These are phyloP conservation scores for Lacanobia oleracea DNA, from an alignment of 2,888 invertebrate genomes.

Conservation along the genomic window DNA sequence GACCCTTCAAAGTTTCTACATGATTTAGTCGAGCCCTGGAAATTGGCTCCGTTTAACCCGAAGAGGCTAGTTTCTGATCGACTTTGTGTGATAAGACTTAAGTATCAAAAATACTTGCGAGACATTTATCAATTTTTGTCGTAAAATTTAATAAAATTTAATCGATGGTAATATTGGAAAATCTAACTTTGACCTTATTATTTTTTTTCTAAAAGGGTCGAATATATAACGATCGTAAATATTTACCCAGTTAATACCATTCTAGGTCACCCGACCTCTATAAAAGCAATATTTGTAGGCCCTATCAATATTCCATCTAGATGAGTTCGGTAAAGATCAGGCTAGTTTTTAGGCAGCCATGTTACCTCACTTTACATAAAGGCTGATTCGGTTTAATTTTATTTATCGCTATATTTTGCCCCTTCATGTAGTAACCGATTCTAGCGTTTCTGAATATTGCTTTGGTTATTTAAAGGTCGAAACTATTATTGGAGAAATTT, in stretches of 20 bases:
- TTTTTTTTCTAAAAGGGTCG: neutral
- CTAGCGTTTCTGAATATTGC: slow-evolving; percentile 5
- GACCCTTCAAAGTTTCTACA: slow-evolving; percentile 49
- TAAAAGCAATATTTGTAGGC: slow-evolving; percentile 11
- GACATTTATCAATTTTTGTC: neutral
- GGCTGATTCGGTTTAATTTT: slow-evolving; percentile 27
- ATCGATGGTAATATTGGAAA: neutral
- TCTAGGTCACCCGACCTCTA: neutral
- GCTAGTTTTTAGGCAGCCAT: slow-evolving; percentile 22
- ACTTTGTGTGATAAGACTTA: slow-evolving; percentile 1
- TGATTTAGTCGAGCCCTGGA: slow-evolving; percentile 29
- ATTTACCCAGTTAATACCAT: neutral
- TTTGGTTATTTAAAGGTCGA: slow-evolving; percentile 9
- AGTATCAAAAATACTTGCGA: too few relatives aligned
- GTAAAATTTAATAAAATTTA: neutral
- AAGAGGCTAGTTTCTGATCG: slow-evolving; percentile 9
- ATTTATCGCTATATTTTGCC: slow-evolving; percentile 37
- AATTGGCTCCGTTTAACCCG: slow-evolving; percentile 37
- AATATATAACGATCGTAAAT: slow-evolving; percentile 3
- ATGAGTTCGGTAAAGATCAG: slow-evolving; percentile 8
- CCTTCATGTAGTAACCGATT: slow-evolving; percentile 9
- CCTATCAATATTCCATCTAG: slow-evolving; percentile 17
- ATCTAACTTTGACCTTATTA: neutral
- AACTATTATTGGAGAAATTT: neutral
- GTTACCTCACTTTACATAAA: slow-evolving; percentile 29